Conservation (phyloP, 2,113 vertebrate species). For the Geococcyx californianus region DNA sequence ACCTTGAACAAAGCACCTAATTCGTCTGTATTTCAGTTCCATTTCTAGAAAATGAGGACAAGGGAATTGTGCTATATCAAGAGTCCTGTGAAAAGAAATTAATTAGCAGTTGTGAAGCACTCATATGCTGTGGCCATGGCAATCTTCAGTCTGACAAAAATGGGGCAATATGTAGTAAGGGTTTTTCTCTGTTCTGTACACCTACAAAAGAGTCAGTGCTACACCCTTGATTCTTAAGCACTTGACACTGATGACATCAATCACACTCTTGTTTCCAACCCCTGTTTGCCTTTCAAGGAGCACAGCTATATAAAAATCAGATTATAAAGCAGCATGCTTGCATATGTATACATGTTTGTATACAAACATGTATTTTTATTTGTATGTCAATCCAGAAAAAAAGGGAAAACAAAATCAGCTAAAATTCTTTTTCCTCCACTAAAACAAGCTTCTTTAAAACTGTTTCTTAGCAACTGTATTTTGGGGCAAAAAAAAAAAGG, state of each 20-base stretch:
- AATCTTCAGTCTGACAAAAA: slow-evolving; percentile 39
- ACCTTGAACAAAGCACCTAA: slow-evolving; percentile 53
- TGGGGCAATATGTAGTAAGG: slow-evolving; percentile 7
- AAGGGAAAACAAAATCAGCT: neutral
- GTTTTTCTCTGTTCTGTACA: neutral
- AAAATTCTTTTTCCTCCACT: neutral
- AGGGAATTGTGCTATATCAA: slow-evolving; percentile 38
- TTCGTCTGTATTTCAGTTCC: slow-evolving; percentile 33
- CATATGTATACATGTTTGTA: neutral
- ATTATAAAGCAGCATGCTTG: neutral
- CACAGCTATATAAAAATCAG: neutral
- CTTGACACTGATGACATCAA: neutral
- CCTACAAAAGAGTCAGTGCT: neutral
- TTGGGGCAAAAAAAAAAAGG: neutral
- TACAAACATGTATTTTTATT: neutral
- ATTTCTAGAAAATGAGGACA: slow-evolving; percentile 59
- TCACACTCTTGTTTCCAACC: neutral
- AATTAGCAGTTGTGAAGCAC: slow-evolving; percentile 51
- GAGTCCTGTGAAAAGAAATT: slow-evolving; percentile 50
- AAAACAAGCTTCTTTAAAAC: neutral
- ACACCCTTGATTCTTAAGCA: neutral
- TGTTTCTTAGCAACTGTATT: neutral
- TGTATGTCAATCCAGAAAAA: neutral
- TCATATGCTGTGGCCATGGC: neutral
- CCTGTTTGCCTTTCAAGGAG: neutral